Conservation (phyloP, 1,140 invertebrate genomes). For the Acromyrmex echinatior region DNA sequence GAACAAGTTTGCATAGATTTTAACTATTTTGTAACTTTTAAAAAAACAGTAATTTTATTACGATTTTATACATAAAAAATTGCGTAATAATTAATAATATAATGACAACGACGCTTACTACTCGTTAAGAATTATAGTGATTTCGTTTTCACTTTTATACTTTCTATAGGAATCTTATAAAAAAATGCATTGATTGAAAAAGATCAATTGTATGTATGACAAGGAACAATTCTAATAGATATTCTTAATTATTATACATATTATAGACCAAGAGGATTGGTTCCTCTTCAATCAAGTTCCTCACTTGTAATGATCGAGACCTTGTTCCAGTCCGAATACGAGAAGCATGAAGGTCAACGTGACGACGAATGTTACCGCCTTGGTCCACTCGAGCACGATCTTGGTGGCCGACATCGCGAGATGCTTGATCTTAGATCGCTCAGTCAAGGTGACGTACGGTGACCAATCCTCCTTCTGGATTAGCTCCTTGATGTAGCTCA, state of each 20-base stretch:
- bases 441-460: constrained; percentile 91
- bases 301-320: constrained; percentile 90
- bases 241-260: not conserved
- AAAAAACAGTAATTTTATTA: too few relatives aligned
- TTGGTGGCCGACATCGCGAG: constrained; percentile 94
- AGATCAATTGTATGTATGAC: too few relatives aligned
- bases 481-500: constrained; percentile 91
- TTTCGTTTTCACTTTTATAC: too few relatives aligned
- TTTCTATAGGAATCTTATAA: too few relatives aligned
- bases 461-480: constrained; percentile 92
- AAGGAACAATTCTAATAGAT: not conserved
- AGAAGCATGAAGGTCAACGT: constrained; percentile 93
- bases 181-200: too few relatives aligned
- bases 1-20: too few relatives aligned
- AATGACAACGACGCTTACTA: too few relatives aligned
- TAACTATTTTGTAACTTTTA: too few relatives aligned
- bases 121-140: too few relatives aligned
- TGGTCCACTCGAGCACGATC: constrained; percentile 93
- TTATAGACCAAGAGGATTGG: not conserved
- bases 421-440: constrained; percentile 91
- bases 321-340: constrained; percentile 92
- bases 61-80: too few relatives aligned
- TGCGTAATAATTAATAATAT: too few relatives aligned
- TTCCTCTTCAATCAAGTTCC: constrained; percentile 18
- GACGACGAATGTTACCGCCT: constrained; percentile 93